A percentile compares a stretch with the other conserved stretches of the same genome.
These are phyloP conservation scores for Troides helena DNA, from an alignment of 2,888 invertebrate genomes.

Conservation along the genomic window DNA sequence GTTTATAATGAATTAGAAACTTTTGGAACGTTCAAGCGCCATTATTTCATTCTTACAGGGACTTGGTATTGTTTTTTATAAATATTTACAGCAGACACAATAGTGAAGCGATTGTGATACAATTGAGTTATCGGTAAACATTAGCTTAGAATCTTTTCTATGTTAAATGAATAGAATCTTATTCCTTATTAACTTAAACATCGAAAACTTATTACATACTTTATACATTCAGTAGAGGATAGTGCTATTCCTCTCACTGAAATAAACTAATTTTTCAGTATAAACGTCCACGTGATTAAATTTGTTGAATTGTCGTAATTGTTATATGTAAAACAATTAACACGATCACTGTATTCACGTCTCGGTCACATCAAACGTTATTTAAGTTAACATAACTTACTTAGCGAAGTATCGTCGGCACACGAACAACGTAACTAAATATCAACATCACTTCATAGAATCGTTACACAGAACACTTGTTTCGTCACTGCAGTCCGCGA, in stretches of 20 bases:
- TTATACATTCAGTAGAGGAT: too few species aligned
- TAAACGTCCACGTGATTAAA: too few species aligned
- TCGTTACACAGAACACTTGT: neutral
- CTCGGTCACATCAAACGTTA: neutral
- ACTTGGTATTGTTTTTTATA: constrained; percentile 11
- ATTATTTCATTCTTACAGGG: constrained; percentile 12
- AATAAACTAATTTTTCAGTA: too few species aligned
- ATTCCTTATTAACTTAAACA: too few species aligned
- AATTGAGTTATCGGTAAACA: constrained; percentile 15
- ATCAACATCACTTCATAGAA: neutral
- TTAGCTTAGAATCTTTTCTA: too few species aligned
- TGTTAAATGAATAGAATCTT: too few species aligned
- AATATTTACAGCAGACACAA: constrained; percentile 1
- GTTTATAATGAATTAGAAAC: constrained; percentile 10
- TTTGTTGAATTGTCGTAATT: too few species aligned
- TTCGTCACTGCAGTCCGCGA: neutral
- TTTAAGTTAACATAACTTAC: neutral
- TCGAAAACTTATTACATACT: too few species aligned
- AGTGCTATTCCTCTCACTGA: too few species aligned
- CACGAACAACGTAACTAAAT: neutral
- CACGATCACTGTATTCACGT: neutral
- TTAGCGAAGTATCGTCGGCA: neutral
- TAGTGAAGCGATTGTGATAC: constrained; percentile 19
- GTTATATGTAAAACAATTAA: too few species aligned
- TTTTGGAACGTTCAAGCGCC: constrained; percentile 2